Evolutionary conservation across 2,797 vertebrate species (phyloP), one percentile per base, ranked within the genome.

Genomic region (Euthynnus affinis): DNA sequence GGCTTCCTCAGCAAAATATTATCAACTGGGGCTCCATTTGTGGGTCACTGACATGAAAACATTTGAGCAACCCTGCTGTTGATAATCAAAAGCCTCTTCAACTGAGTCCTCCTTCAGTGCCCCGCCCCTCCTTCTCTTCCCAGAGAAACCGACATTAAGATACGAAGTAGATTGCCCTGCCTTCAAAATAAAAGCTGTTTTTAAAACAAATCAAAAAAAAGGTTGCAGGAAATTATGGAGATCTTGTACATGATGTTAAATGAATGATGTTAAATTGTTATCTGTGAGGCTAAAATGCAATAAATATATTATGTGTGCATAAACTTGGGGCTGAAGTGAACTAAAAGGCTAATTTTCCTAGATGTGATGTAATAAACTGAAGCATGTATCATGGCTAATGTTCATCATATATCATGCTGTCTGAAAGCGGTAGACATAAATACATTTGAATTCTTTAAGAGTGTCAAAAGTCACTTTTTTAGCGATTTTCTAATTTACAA

Each of bases 31-130:
- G 78, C 84, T 86, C 69, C 75, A 70, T 78, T 87, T 85, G 83
- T 80, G 76, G 86, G 79, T 85, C 80, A 85, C 64, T 64, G 84
- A 84, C 78, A 75, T 76, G 80, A 87, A 89, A 89, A 91, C 89
- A 86, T 83, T 70, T 56, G 58, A 77, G 74, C 78, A 46, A 75
- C 62, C 67, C 78, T 65, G 75, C 73, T 77, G 80, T 42, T 78
- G 86, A 89, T 87, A 84, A 86, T 86, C 75, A 68, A 72, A 75
- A 78, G 61, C 78, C 29, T 81, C 78, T 83, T 82, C 76, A n/a
- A n/a, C 59, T 14, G 62, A 9, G 37, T 61, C 64, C 64, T 68
- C 64, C 76, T 76, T 17, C 18, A 58, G 62, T 5, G 63, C 64
- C 44, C 66, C 40, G 1, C 78, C 57, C 22, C 74, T 61, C n/a